These are phyloP conservation scores for Sylvilagus floridanus DNA, from an alignment of 2,797 vertebrate genomes.

Conservation along the genomic window DNA sequence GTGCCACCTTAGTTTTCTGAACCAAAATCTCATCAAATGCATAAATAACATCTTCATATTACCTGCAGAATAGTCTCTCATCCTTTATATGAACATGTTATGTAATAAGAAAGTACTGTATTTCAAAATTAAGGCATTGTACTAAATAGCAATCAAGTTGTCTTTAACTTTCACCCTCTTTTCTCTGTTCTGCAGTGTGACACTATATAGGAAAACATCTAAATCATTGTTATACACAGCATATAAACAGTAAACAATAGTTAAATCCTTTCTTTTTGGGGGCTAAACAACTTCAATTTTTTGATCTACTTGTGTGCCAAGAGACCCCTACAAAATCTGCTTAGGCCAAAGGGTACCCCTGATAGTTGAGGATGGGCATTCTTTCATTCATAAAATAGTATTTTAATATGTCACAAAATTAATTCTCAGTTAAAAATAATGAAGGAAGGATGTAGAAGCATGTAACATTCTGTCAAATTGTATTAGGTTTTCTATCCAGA, in stretches of 20 bases:
- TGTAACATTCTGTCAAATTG: not conserved
- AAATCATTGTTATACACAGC: not conserved
- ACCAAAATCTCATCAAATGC: not conserved
- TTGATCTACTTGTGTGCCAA: not conserved
- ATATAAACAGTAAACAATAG: not conserved
- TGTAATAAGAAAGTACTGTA: not conserved
- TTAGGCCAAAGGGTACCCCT: not conserved
- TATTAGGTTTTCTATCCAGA: not conserved
- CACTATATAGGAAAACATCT: not conserved
- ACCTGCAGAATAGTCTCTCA: slow-evolving; percentile 6
- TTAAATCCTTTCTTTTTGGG: slow-evolving; percentile 2
- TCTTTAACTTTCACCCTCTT: not conserved
- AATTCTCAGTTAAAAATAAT: slow-evolving; percentile 37
- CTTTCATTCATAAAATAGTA: not conserved
- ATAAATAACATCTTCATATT: not conserved
- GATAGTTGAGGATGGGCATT: not conserved
- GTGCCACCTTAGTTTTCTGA: not conserved
- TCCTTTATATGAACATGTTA: not conserved
- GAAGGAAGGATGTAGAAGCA: not conserved
- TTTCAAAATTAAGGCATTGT: slow-evolving; percentile 5
- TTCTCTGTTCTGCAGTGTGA: not conserved
- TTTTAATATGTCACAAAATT: not conserved
- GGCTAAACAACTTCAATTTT: not conserved
- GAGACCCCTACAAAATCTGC: not conserved
- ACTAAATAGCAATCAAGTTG: not conserved